Evolutionary conservation across 92 coral and sea anemone species (phyloP), one percentile per base, ranked within the genome.

Genomic region (Pocillopora meandrina): DNA sequence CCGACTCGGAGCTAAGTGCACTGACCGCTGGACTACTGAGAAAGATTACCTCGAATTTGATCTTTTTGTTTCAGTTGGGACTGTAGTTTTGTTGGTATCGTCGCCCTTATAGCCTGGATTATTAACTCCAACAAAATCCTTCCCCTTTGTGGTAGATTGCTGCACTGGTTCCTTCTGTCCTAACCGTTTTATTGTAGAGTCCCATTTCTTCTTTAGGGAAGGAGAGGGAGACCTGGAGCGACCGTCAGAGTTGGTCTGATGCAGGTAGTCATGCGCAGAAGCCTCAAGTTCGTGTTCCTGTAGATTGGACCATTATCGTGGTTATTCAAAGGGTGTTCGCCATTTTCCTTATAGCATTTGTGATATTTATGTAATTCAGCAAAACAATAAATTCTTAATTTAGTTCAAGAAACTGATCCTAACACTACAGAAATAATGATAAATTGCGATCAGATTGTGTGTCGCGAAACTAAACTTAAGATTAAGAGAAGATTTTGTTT

Each of bases 251-350:
- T 92, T 90, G 19, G 89, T 77, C 86, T 90, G 86, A 80, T 95
- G 94, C 20, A 93, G 36, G 61, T 76, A 83, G 23, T 92, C 92
- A 74, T 95, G 96, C 9, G 90, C 98, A 23, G 77, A 71, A 56
- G 93, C 97, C 86, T 95, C 98, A 76, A 92, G 65, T 86, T 94
- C 98, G 21, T 95, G 96, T 21, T 95, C 98, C 88, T 83, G 16
- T 18, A 23, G 49, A 20, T 35, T 35, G 19, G 15, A 36, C 42
- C 12, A 70, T 70, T 55, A 34, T 36, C 13, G 31, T 20, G 21
- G 10, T 65, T 64, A 11, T 2, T 64, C 23, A 26, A 62, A 12
- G 68, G 18, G 8, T 16, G 4, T 64, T 19, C 10, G 1, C 0
- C 52, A 42, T 42, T 64, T 64, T 19, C 11, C 73, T 70, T 47